phyloP scores from a whole-genome alignment of 1,140 invertebrate genomes.

The Habropoda laboriosa region DNA sequence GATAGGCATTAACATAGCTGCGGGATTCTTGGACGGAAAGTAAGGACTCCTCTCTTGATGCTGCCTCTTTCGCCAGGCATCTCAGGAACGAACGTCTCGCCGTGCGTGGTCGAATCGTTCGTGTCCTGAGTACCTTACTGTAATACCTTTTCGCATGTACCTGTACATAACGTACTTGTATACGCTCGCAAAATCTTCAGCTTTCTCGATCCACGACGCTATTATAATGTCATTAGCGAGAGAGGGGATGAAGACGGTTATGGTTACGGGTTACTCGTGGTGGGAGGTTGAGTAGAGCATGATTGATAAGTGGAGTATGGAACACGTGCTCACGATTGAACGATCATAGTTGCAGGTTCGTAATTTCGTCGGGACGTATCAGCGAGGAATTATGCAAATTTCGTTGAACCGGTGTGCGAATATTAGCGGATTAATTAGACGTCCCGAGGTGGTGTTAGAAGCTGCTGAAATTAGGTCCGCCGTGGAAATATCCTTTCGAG shows the following conservation, averaged over 20 bases:
- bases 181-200: not conserved
- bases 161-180: too few species aligned
- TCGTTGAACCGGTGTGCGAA: not conserved
- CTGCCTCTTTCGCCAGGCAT: constrained; percentile 13
- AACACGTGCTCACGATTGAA: not conserved
- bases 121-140: too few species aligned
- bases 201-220: not conserved
- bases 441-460: too few species aligned
- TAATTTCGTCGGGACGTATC: too few species aligned
- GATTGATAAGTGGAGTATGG: not conserved
- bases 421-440: not conserved
- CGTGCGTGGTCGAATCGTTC: constrained; percentile 18
- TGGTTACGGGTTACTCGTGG: too few species aligned
- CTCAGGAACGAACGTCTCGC: constrained; percentile 22
- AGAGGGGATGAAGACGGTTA: not conserved
- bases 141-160: too few species aligned
- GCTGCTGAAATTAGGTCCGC: too few species aligned
- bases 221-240: not conserved
- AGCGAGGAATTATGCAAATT: too few species aligned
- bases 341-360: too few species aligned
- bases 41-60: constrained; percentile 25
- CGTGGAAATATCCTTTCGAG: too few species aligned
- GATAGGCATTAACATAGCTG: constrained; percentile 20
- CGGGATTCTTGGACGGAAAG: constrained; percentile 41
- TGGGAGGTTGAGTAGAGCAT: not conserved